Conservation (phyloP, 2,888 invertebrate species). For the Stratiomys singularior region DNA sequence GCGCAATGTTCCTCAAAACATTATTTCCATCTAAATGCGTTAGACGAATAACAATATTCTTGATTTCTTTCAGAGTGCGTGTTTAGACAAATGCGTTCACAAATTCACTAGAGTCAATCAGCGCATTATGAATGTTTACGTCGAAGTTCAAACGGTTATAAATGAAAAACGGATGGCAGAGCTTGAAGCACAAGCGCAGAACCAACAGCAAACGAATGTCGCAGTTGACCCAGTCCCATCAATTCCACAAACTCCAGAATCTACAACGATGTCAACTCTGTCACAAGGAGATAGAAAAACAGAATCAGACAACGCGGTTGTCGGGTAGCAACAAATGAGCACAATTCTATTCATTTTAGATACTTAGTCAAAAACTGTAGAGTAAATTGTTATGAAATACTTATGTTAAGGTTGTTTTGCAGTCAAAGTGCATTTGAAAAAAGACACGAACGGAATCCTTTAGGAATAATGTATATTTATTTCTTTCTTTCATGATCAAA, state of each 20-base stretch:
- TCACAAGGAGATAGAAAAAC: too few relatives aligned
- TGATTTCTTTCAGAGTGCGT: constrained; percentile 57
- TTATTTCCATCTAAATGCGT: not conserved
- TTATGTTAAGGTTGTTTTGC: not conserved
- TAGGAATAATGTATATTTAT: not conserved
- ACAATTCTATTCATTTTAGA: constrained; percentile 38
- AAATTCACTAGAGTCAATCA: constrained; percentile 65
- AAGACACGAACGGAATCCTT: not conserved
- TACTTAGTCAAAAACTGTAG: constrained; percentile 1
- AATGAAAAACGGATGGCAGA: constrained; percentile 61
- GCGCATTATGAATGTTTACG: constrained; percentile 63
- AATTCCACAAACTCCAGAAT: not conserved
- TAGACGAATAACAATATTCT: too few relatives aligned
- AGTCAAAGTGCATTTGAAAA: not conserved
- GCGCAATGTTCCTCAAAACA: too few relatives aligned
- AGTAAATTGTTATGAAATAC: not conserved
- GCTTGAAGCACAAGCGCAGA: constrained; percentile 57
- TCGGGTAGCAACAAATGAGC: constrained; percentile 38
- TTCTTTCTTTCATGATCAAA: constrained; percentile 19
- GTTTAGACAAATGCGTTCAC: constrained; percentile 62
- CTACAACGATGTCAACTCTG: constrained; percentile 37
- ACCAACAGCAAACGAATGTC: constrained; percentile 49
- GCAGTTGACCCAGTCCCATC: too few relatives aligned
- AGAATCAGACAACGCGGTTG: not conserved
- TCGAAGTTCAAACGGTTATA: constrained; percentile 63